These are phyloP conservation scores for Clarias platycephalus DNA, from an alignment of 2,797 vertebrate genomes.

Conservation along the genomic window DNA sequence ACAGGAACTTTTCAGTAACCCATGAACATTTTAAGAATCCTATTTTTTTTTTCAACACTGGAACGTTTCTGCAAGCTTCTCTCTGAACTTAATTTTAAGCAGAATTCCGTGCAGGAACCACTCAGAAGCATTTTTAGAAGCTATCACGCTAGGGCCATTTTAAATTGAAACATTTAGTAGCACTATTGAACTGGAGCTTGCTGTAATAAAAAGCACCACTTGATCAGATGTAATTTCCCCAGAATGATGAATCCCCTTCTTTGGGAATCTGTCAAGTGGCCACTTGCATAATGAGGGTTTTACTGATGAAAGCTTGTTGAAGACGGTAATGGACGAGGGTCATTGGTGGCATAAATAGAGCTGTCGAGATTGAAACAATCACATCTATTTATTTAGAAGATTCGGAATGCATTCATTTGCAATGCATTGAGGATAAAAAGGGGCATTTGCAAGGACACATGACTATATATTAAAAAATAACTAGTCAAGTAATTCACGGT, in stretches of 20 bases:
- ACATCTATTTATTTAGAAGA: not conserved
- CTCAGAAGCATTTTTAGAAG: not conserved
- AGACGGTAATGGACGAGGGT: not conserved
- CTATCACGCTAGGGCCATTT: not conserved
- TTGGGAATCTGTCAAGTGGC: not conserved
- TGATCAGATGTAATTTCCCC: not conserved
- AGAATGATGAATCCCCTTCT: not conserved
- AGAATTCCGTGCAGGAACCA: not conserved
- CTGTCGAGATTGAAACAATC: not conserved
- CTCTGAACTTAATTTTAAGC: not conserved
- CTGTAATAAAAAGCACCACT: not conserved
- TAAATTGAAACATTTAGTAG: not conserved
- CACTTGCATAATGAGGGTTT: not conserved
- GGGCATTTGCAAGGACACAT: not conserved
- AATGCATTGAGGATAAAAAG: not conserved
- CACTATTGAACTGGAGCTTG: not conserved
- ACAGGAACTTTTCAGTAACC: not conserved
- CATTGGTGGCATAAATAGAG: not conserved
- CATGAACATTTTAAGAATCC: not conserved
- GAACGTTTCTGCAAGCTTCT: not conserved
- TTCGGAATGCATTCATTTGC: not conserved
- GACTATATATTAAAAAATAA: not conserved
- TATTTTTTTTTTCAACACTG: too few relatives aligned
- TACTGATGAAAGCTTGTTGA: not conserved
- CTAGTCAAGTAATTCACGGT: not conserved